Evolutionary conservation across 2,113 vertebrate species (phyloP).

Genomic region (Paedocypris sp.): DNA sequence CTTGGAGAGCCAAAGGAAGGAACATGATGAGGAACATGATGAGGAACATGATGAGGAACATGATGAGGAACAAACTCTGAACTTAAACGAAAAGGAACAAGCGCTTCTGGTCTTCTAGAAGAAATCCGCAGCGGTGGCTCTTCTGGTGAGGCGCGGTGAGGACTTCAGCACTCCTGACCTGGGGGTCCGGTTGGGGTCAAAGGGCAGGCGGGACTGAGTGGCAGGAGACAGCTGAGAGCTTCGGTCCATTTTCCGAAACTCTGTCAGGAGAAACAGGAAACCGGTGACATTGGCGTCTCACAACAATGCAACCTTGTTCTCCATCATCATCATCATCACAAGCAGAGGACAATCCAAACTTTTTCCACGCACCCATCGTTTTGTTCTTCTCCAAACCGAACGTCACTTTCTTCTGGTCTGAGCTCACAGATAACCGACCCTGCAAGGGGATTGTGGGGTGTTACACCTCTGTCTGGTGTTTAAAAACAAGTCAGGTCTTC

Average conservation of each 20-base stretch:
- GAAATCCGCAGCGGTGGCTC: slow-evolving; percentile 47
- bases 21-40: no score
- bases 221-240: slow-evolving; percentile 81
- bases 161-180: slow-evolving; percentile 78
- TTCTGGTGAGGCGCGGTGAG: slow-evolving; percentile 24
- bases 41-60: no score
- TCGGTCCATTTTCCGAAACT: slow-evolving; percentile 83
- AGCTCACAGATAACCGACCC: not conserved
- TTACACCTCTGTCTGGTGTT: no score
- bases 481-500: no score
- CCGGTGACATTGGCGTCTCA: no score
- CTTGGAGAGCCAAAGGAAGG: no score
- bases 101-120: slow-evolving; percentile 36
- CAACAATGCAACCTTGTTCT: no score
- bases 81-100: not conserved
- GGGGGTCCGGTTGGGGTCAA: slow-evolving; percentile 82
- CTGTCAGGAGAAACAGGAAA: slow-evolving; percentile 46
- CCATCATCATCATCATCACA: no score
- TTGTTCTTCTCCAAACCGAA: slow-evolving; percentile 75
- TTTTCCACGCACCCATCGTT: slow-evolving; percentile 66
- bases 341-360: no score
- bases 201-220: slow-evolving; percentile 74
- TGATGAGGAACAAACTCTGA: no score
- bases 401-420: slow-evolving; percentile 67
- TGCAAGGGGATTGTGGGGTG: no score